Base-by-base conservation (phyloP, 2,113 vertebrate genomes). In the Gyps fulvus region DNA sequence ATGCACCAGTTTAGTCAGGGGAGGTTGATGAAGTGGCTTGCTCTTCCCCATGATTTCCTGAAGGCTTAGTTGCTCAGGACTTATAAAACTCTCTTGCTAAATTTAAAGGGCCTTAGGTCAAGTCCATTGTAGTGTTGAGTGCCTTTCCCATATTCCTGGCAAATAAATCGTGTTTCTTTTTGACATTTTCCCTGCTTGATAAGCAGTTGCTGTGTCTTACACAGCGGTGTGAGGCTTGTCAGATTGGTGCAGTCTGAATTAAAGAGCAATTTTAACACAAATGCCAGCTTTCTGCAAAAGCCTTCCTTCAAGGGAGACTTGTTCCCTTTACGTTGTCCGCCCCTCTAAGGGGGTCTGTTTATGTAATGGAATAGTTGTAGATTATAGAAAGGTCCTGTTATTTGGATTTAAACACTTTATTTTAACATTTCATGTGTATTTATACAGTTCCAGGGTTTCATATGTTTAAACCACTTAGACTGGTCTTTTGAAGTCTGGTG, bases 141-240 rank as follows among this genome's bases (percentile, higher is more conserved):
- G 22, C n/a, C 26, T 93, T 90, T 91, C 61, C 49, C 12, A 0
- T 89, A 55, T 38, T 95, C 78, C 66, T 66, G 58, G 66, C 73
- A 95, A 94, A 94, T 86, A 96, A 95, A 94, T 91, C 73, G 36
- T 62, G 45, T 50, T 69, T 58, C 29, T 85, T 94, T 96, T 93
- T 94, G 91, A 95, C 81, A 91, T 94, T 89, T 95, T 73, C 67
- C 66, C 16, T n/a, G 57, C 55, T 89, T 1, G 1, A 66, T 93
- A 91, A 91, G 78, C 40, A 36, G 84, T 79, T 76, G 52, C 43
- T 47, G 22, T 58, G 42, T 50, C 79, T 91, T 80, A 50, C 13
- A 32, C 13, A 27, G 73, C 16, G 40, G 21, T 69, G 49, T 73
- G 73, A 91, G 57, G 36, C 47, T 91, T 95, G 89, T 96, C 93